Conservation (phyloP, 30 jellyfish, hydroid and myxozoan genomes). For the Haliclystus octoradiatus region DNA sequence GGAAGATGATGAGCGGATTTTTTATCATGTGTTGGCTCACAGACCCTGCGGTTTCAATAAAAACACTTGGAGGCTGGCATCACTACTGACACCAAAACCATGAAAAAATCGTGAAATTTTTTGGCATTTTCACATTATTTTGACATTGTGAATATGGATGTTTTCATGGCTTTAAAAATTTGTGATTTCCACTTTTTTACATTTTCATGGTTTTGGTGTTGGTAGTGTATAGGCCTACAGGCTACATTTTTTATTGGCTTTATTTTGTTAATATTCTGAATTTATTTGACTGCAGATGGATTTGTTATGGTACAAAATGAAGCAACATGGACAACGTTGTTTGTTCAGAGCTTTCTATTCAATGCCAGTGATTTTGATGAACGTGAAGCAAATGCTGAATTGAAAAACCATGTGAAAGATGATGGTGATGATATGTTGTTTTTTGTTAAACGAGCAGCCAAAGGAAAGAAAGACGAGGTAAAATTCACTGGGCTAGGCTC, state of each 20-base stretch:
- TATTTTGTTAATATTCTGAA: not conserved
- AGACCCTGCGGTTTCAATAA: too few species aligned
- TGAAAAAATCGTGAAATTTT: too few species aligned
- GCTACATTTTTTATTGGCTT: not conserved
- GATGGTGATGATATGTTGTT: conserved; percentile 91
- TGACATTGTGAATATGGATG: too few species aligned
- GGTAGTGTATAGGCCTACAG: not conserved
- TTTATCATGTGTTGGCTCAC: too few species aligned
- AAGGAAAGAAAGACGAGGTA: conserved; percentile 45
- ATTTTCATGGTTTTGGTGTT: too few species aligned
- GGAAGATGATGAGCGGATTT: too few species aligned
- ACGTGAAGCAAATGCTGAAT: not conserved
- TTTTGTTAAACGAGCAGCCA: conserved; percentile 48
- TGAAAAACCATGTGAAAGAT: conserved; percentile 10
- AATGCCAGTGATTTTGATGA: conserved; percentile 13
- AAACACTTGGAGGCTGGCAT: too few species aligned
- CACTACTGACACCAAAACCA: too few species aligned
- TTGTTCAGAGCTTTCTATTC: conserved; percentile 55
- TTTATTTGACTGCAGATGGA: conserved; percentile 44
- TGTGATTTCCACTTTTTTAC: too few species aligned
- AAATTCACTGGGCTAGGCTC: too few species aligned
- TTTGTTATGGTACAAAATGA: conserved; percentile 63
- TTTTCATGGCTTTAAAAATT: too few species aligned
- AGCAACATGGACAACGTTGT: conserved; percentile 69
- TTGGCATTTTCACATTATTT: too few species aligned